Base-by-base conservation (phyloP, 2,113 vertebrate genomes). In the Myiozetetes cayanensis region DNA sequence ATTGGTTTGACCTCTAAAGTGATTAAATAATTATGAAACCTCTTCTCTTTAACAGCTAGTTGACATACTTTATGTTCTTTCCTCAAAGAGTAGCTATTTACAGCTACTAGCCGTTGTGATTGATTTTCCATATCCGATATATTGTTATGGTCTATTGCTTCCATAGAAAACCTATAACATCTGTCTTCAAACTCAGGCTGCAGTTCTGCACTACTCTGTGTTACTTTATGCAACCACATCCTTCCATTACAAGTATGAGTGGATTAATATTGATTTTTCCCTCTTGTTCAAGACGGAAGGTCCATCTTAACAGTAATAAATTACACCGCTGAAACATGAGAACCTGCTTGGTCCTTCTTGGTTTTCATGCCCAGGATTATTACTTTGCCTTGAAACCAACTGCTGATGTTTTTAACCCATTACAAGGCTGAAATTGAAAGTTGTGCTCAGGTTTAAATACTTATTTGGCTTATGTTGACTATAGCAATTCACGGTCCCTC, bases 211-310 rank as follows among this genome's bases (percentile, higher is more conserved):
- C 90, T 95, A 85, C 82, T 79, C 92, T 83, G 90, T 83, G 85
- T 87, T 96, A 90, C 95, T 97, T 97, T 96, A 97, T 97, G 96
- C 55, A 95, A 96, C 96, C 95, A 96, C 94, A 96, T 98, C 96
- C 95, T 97, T 97, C 97, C 89, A 97, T 98, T 98, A 96, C 90
- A 97, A 98, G 92, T 97, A 94, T 95, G 95, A 98, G 92, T 97
- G 96, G 95, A 98, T 98, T 98, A 97, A 98, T 97, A 98, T 98
- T 97, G 98, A 98, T 98, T 98, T 97, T 90, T 66, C 21, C 7
- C 70, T 91, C 86, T 95, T 97, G 73, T 96, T 93, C 77, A 94
- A 95, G 97, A 95, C 81, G 75, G 92, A 93, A 97, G 65, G 92
- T 97, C 95, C 91, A 50, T 96, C 71, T 97, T 96, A 97, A 96